Evolutionary conservation across 2,113 vertebrate genomes (phyloP).

Genomic region (Spheniscus mendiculus): DNA sequence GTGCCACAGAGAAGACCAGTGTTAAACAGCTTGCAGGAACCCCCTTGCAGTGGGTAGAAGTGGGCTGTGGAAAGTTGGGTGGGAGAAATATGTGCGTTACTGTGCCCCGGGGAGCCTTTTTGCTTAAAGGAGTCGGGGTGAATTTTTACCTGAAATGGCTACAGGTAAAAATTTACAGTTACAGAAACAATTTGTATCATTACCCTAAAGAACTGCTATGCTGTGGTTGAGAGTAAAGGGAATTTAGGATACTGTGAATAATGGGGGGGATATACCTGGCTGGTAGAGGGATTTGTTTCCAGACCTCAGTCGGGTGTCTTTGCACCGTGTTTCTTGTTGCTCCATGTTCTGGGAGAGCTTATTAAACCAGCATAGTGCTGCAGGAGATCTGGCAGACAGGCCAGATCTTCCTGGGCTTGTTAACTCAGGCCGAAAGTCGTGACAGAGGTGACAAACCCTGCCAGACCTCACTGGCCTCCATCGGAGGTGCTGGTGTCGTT

Average conservation of each 20-base stretch:
- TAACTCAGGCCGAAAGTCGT: not conserved
- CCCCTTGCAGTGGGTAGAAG: not conserved
- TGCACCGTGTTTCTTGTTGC: not conserved
- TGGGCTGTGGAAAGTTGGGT: not conserved
- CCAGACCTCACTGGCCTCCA: not conserved
- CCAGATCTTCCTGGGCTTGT: not conserved
- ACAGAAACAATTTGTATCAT: not conserved
- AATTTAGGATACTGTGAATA: not conserved
- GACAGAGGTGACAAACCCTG: not conserved
- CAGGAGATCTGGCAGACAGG: not conserved
- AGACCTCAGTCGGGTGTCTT: not conserved
- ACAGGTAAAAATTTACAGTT: not conserved
- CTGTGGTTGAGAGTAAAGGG: not conserved
- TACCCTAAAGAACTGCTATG: not conserved
- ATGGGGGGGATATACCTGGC: not conserved
- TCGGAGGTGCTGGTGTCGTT: fast-evolving
- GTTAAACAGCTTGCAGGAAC: not conserved
- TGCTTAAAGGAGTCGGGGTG: not conserved
- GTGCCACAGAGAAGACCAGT: not conserved
- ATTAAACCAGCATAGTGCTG: not conserved
- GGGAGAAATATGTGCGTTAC: not conserved
- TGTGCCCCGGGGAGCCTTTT: not conserved
- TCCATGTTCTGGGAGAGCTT: not conserved
- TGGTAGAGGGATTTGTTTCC: not conserved
- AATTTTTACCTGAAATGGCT: not conserved